Base-by-base conservation (phyloP, 1,140 invertebrate genomes). In the Aricia agestis region DNA sequence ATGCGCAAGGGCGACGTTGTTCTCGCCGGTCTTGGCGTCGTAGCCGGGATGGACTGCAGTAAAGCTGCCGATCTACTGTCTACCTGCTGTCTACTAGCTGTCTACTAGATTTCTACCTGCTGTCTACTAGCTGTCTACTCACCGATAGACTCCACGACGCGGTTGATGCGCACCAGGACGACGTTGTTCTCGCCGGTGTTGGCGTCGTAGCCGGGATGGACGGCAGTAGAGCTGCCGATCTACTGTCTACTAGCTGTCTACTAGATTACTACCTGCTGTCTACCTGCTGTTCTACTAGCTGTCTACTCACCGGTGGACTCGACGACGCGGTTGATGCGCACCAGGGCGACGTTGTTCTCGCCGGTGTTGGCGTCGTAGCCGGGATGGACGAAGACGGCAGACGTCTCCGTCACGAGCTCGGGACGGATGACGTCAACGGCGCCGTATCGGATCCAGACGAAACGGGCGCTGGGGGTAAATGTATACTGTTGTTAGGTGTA, bases 391-490 rank as follows among this genome's bases (percentile, higher is more conserved):
- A 18, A 32, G 0, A 79, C 75, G 0, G 15, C 18, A 61, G 66
- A 73, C 7, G 74, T 74, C 73, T 90, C 88, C 0, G 79, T 79
- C 18, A 89, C 84, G 66, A 87, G 71, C 19, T 78, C 69, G 0
- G 88, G 86, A 32, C 69, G 72, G 76, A 78, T 73, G 17, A 85
- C 78, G 45, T 83, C 68, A 6, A 81, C 68, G 2, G 77, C 78
- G 13, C 80, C 84, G 69, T 81, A 87, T 10, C 87, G 85, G 63
- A 82, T 31, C 85, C 86, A 90, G 32, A 85, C 69, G 78, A 82
- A 89, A 65, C 82, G 82, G 31, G 73, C 66, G 2, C 86, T 90
- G 74, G 0, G 25, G 25, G 3, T 25, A 71, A 52, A 69, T 1
- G 42, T 66, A 61, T 18, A 19, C n/a, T n/a, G n/a, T n/a, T n/a